A percentile compares a stretch with the other conserved stretches of the same genome.
Evolutionary conservation across 2,888 invertebrate species (phyloP).

Genomic region (Dione vanillae): DNA sequence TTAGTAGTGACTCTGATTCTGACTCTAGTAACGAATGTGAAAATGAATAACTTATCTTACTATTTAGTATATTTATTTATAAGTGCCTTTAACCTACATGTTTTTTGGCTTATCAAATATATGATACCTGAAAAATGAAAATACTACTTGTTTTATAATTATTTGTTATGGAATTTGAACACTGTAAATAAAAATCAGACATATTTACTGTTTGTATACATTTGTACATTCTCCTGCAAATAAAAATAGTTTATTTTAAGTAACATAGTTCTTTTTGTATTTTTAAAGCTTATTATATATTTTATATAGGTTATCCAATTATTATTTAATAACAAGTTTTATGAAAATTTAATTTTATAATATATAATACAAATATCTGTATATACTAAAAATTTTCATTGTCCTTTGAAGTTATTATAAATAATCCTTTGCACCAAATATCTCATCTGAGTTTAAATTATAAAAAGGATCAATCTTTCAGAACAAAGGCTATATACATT

Average conservation of each 20-base stretch:
- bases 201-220: neutral
- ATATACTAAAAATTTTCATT: neutral
- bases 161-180: neutral
- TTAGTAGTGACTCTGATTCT: conserved; percentile 55
- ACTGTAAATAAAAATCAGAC: neutral
- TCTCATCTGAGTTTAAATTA: neutral
- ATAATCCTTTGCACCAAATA: neutral
- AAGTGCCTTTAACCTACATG: conserved; percentile 15
- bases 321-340: too few relatives aligned
- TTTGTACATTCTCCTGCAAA: conserved; percentile 3
- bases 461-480: neutral
- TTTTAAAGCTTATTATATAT: too few relatives aligned
- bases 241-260: too few relatives aligned
- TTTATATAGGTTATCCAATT: neutral
- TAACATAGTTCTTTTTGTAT: neutral
- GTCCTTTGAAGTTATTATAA: neutral
- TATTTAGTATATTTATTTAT: neutral
- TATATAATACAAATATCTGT: neutral
- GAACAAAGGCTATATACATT: too few relatives aligned
- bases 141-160: neutral
- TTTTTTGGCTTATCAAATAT: neutral
- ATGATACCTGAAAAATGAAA: neutral
- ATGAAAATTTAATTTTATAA: neutral
- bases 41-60: conserved; percentile 35
- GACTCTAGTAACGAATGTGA: conserved; percentile 53